These are phyloP conservation scores for Litoditis marina DNA, from an alignment of 2,888 invertebrate genomes.

Conservation along the genomic window DNA sequence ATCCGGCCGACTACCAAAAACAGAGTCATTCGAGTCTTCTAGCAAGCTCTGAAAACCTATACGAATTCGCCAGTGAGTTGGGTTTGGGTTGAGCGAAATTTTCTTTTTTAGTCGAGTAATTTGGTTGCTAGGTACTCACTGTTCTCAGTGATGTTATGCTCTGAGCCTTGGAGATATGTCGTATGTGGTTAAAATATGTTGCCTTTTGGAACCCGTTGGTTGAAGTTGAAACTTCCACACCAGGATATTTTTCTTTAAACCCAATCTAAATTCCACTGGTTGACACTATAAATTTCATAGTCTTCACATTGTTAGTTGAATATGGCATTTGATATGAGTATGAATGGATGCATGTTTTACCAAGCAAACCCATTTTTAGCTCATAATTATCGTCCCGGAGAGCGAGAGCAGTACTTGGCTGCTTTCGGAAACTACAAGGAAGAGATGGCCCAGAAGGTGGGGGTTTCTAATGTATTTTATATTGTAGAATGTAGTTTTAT, in stretches of 20 bases:
- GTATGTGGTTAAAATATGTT: no score
- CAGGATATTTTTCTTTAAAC: no score
- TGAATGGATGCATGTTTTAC: neutral
- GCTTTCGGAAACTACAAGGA: constrained; percentile 51
- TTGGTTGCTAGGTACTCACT: neutral
- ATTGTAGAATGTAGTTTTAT: no score
- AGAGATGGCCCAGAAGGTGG: constrained; percentile 30
- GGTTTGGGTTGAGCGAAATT: neutral
- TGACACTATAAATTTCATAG: no score
- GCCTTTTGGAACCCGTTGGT: no score
- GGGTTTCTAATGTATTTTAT: no score
- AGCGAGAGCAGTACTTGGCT: constrained; percentile 49
- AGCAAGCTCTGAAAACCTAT: constrained; percentile 91
- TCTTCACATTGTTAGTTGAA: no score
- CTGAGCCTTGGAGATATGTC: no score
- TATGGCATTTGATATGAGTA: no score
- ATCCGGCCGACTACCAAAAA: constrained; percentile 48
- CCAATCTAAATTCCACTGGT: no score
- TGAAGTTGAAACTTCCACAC: no score
- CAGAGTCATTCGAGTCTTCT: constrained; percentile 83
- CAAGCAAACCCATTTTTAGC: constrained; percentile 40
- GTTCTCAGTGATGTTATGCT: constrained; percentile 11
- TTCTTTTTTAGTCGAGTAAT: neutral
- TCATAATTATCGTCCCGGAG: constrained; percentile 56
- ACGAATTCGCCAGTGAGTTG: constrained; percentile 77